Evolutionary conservation across 64 coral and sea anemone species (phyloP).

Genomic region (Hydrozoanthus tunicans): DNA sequence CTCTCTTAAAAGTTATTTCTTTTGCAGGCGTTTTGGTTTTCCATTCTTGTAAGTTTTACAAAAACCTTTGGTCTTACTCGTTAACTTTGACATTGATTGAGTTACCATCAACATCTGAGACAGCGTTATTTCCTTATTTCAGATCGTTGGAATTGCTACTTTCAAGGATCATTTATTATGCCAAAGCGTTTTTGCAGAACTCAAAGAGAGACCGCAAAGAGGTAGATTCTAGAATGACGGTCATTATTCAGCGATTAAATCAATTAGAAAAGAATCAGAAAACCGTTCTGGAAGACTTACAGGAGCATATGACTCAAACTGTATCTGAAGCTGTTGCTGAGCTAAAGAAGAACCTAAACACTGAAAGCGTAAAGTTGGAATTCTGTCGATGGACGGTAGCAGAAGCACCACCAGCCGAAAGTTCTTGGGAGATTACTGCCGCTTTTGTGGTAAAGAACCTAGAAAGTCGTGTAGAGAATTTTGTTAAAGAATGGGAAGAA

Average conservation of each 20-base stretch:
- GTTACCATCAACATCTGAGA: not conserved
- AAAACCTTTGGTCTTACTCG: too few relatives aligned
- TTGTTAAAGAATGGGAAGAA: slow-evolving; percentile 42
- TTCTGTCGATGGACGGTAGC: slow-evolving; percentile 41
- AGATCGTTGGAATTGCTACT: slow-evolving; percentile 47
- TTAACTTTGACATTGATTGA: too few relatives aligned
- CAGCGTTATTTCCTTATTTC: not conserved
- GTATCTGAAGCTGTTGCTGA: not conserved
- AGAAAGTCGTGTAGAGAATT: not conserved
- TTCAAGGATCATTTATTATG: slow-evolving; percentile 13
- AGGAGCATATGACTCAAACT: not conserved
- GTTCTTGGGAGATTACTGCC: slow-evolving; percentile 37
- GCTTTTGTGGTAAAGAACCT: not conserved
- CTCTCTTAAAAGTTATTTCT: too few relatives aligned
- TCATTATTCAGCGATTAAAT: not conserved
- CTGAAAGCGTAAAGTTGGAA: not conserved
- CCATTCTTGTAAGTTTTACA: too few relatives aligned
- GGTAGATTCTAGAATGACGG: not conserved
- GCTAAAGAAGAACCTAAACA: not conserved
- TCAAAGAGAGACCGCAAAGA: not conserved
- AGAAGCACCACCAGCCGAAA: slow-evolving; percentile 26
- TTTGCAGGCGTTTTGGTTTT: too few relatives aligned
- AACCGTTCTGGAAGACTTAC: not conserved
- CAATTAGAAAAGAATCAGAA: slow-evolving; percentile 28
- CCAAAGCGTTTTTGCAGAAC: slow-evolving; percentile 10